phyloP scores from a whole-genome alignment of 2,113 vertebrate species.

The Oxyruncus cristatus region DNA sequence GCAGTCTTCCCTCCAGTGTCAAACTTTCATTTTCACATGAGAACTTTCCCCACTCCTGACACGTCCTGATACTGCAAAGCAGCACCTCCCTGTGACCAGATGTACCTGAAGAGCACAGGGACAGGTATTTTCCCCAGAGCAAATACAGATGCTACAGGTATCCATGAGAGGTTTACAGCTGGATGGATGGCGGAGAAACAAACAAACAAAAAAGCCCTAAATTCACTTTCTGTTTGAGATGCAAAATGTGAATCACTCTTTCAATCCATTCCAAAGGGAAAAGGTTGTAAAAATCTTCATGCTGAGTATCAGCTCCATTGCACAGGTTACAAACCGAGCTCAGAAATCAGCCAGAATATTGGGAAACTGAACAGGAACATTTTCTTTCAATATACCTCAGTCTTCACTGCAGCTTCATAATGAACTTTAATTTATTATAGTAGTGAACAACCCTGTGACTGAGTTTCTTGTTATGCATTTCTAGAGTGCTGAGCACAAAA shows the following conservation, averaged over 20 bases:
- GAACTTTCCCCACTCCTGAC: not conserved
- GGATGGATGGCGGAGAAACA: not conserved
- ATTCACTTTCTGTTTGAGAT: not conserved
- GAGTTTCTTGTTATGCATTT: not conserved
- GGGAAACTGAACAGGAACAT: not conserved
- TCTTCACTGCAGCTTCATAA: not conserved
- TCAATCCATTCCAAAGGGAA: not conserved
- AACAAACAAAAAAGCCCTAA: not conserved
- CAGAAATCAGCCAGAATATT: not conserved
- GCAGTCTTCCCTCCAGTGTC: not conserved
- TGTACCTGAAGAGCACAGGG: not conserved
- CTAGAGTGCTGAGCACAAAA: slow-evolving; percentile 1
- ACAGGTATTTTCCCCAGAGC: not conserved
- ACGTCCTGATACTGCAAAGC: not conserved
- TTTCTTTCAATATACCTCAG: not conserved
- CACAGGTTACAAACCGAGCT: not conserved
- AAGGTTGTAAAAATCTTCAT: not conserved
- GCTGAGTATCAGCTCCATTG: not conserved
- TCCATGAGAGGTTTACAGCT: not conserved
- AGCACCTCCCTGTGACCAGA: not conserved
- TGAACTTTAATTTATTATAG: slow-evolving; percentile 7
- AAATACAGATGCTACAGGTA: not conserved
- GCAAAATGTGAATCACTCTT: not conserved
- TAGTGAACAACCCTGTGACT: not conserved
- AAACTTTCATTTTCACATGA: not conserved